Evolutionary conservation across 2,888 invertebrate species (phyloP), one percentile per base, ranked within the genome.

Genomic region (Folsomia candida): DNA sequence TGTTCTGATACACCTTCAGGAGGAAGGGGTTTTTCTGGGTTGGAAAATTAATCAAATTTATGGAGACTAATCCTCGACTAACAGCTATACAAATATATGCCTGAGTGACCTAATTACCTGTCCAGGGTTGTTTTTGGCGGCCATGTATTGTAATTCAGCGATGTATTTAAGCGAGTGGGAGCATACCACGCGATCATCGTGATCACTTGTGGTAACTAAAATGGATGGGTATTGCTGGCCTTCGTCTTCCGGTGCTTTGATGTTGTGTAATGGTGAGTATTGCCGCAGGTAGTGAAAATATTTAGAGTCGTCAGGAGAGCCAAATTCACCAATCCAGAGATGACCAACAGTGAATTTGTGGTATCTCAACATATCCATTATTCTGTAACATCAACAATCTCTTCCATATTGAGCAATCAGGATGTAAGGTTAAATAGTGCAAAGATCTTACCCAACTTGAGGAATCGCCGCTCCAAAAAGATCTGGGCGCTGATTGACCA

Each of bases 141-240:
- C 82, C 37, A 86, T 87, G 81, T 93, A 86, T 82, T 99, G 98
- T 72, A 99, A 85, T 80, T 91, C 88, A 1, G 98, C 97, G 70
- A 93, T 90, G 84, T 91, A 94, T 85, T 98, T 98, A 60, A 97
- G 87, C 74, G 97, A 96, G 86, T 99, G 98, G 78, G 95, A 87
- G 64, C 98, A 97, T 78, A 97, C 97, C 76, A 72, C 72, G 60
- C 68, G 22, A 37, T 73, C 71, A 71, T 70, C 73, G 57, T 73
- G 71, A 51, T 70, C 67, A 29, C 70, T 60, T 68, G 71, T 73
- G 18, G 51, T 68, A 3, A 71, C 71, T 20, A 73, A 62, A 20
- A 73, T 58, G 18, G 75, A 71, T 28, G 76, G 74, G 68, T 74
- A 72, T 27, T 69, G 69, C 22, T 59, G 29, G 27, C 63, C 58